Conservation (phyloP, 2,888 invertebrate species). For the Phoronis australis region DNA sequence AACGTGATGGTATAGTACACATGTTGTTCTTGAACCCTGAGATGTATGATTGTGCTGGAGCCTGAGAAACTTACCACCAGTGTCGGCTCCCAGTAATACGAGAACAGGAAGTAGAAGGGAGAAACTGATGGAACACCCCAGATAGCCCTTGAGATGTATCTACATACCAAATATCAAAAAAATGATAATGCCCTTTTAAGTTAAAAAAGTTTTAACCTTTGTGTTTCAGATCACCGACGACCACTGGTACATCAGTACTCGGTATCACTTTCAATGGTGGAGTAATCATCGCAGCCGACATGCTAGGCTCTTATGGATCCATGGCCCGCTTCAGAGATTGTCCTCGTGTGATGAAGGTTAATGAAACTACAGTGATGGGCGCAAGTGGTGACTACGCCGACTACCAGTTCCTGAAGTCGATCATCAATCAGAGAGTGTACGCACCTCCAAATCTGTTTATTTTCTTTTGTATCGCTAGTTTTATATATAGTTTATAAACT, state of each 20-base stretch:
- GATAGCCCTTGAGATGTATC: too few species aligned
- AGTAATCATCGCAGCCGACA: constrained; percentile 86
- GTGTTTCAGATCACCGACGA: constrained; percentile 64
- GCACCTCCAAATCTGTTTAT: constrained; percentile 10
- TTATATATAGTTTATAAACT: too few species aligned
- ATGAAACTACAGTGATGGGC: constrained; percentile 81
- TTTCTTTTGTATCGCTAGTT: neutral
- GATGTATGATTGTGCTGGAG: too few species aligned
- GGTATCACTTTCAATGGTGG: constrained; percentile 83
- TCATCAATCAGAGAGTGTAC: constrained; percentile 72
- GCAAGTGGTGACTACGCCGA: constrained; percentile 96
- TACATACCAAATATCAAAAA: too few species aligned
- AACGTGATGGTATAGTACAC: too few species aligned
- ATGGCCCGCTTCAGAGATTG: constrained; percentile 77
- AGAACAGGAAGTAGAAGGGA: too few species aligned
- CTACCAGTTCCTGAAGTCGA: constrained; percentile 81
- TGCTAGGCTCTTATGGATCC: constrained; percentile 88
- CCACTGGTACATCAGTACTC: constrained; percentile 87
- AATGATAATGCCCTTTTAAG: too few species aligned
- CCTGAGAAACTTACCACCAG: too few species aligned
- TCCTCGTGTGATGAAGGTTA: constrained; percentile 75
- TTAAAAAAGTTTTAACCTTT: too few species aligned
- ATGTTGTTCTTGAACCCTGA: too few species aligned
- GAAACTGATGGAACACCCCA: too few species aligned
- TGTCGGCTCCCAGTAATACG: too few species aligned